These are phyloP conservation scores for Apodemus speciosus DNA, from an alignment of 2,113 vertebrate genomes.

Conservation along the genomic window DNA sequence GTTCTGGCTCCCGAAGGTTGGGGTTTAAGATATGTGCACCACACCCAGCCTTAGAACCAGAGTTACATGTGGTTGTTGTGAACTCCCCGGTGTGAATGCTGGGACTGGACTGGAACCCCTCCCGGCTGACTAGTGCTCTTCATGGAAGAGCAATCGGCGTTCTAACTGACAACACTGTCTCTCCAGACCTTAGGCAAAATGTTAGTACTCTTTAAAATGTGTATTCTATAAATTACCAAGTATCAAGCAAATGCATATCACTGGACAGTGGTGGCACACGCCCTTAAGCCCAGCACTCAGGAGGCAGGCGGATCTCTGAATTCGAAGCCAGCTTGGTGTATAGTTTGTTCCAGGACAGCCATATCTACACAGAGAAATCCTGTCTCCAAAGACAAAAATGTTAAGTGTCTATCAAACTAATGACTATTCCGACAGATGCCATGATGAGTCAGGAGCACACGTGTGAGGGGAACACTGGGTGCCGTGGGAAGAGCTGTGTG, in stretches of 20 bases:
- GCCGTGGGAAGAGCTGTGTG: neutral
- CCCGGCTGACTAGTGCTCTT: too few relatives aligned
- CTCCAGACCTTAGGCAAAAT: neutral
- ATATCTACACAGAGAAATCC: neutral
- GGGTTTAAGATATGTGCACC: neutral
- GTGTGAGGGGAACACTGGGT: neutral
- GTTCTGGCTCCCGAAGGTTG: neutral
- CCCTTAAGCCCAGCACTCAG: too few relatives aligned
- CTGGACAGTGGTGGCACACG: neutral
- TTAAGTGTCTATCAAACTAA: neutral
- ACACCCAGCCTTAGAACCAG: neutral
- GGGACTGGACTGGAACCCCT: neutral
- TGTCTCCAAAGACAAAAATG: neutral
- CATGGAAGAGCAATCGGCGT: neutral
- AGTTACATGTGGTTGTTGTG: neutral
- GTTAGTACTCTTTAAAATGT: conserved; percentile 8
- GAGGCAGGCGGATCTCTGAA: neutral
- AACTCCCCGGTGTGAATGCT: neutral
- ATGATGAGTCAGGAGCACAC: neutral
- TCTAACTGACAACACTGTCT: neutral
- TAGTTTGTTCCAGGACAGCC: neutral
- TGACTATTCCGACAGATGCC: neutral
- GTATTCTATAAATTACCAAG: conserved; percentile 20
- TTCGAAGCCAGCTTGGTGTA: neutral
- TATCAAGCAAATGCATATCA: neutral